Evolutionary conservation across 2,113 vertebrate species (phyloP), one percentile per base, ranked within the genome.

Genomic region (Daphoenositta chrysoptera): DNA sequence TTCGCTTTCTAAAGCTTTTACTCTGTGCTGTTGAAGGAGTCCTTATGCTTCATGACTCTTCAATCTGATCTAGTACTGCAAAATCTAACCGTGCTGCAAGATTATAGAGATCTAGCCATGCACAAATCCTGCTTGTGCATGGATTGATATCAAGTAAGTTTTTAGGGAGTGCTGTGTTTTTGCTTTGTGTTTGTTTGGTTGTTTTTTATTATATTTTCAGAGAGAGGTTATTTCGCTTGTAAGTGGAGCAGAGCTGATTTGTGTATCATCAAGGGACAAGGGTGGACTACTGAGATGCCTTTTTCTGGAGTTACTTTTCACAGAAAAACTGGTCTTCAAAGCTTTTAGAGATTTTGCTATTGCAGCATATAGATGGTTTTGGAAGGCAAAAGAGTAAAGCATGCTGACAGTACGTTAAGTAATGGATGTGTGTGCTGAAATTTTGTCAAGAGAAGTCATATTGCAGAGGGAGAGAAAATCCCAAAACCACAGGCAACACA

Each of bases 131-230:
- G 6, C 12, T 78, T n/a, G n/a, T n/a, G n/a, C n/a, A n/a, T n/a
- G n/a, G n/a, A n/a, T n/a, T 68, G 11, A 60, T 40, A 61, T 37
- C 35, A 80, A 60, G 10, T 18, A 42, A 37, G 3, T 45, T 89
- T 63, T 89, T 39, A 63, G 11, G 23, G 11, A 47, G 13, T 39
- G 5, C 7, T n/a, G 12, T 6, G 10, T 2, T 3, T 68, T 53
- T 31, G 2, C 1, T 53, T 51, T 60, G 2, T 0, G 2, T 37
- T 63, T 76, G 5, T 68, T 54, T 8, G 15, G 20, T 24, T 0
- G 7, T 31, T 53, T 57, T 0, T 9, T 24, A 8, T 22, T 7
- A 15, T 21, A 26, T 70, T 56, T 40, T 31, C 22, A 28, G 33
- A n/a, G 24, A 39, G 10, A 39, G 5, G 6, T 84, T 87, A 47